These are phyloP conservation scores for Auanema freiburgensis DNA, from an alignment of 2,888 invertebrate species.

Conservation along the genomic window DNA sequence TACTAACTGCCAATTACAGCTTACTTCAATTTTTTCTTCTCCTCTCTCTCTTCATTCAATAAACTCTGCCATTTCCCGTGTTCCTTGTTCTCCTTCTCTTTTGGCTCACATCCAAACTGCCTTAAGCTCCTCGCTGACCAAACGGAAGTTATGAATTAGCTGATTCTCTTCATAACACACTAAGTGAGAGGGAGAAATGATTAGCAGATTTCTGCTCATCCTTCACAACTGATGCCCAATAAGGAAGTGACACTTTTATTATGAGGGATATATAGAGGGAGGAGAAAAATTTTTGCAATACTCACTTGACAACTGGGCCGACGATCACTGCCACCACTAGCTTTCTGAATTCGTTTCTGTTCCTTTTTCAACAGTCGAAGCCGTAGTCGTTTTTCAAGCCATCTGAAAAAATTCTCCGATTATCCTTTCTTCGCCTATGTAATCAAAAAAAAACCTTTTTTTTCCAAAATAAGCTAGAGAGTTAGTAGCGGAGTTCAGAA, in stretches of 20 bases:
- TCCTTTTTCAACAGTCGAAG: conserved; percentile 48
- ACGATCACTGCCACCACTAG: no score
- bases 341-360: conserved; percentile 37
- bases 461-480: conserved; percentile 61
- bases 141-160: no score
- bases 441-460: conserved; percentile 26
- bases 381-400: conserved; percentile 43
- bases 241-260: no score
- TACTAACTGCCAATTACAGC: no score
- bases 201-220: no score
- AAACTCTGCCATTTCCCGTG: no score
- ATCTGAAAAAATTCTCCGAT: conserved; percentile 22
- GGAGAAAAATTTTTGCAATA: conserved; percentile 4
- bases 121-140: no score
- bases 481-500: conserved; percentile 62
- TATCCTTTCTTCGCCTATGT: neutral
- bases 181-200: no score
- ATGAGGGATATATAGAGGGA: neutral
- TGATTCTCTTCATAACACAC: no score
- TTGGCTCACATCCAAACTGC: neutral
- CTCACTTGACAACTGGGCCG: conserved; percentile 13
- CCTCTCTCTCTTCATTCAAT: no score
- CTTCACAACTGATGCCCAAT: no score
- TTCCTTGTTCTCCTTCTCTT: neutral
- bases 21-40: no score